Evolutionary conservation across 1,140 invertebrate species (phyloP).

Genomic region (Wiebesia pumilae): DNA sequence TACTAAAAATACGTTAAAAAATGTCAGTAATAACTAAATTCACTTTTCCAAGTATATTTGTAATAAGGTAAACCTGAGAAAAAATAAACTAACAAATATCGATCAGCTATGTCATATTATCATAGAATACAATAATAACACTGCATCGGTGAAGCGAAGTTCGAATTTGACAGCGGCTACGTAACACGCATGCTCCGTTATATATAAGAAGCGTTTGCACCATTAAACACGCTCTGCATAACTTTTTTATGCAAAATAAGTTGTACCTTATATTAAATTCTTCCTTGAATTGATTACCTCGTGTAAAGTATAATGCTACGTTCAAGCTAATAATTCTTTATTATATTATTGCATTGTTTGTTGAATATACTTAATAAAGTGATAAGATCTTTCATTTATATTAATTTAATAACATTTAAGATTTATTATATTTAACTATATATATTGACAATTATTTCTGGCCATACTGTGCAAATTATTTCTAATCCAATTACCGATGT

Average conservation of each 20-base stretch:
- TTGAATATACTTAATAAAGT: no score
- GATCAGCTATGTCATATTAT: background rate
- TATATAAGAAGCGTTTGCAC: background rate
- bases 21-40: background rate
- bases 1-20: background rate
- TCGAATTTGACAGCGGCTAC: background rate
- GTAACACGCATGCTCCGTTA: background rate
- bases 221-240: background rate
- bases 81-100: background rate
- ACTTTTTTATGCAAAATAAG: background rate
- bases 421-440: no score
- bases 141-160: background rate
- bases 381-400: no score
- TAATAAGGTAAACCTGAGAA: background rate
- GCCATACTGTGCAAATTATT: no score
- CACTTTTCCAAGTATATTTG: background rate
- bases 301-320: background rate
- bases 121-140: slow-evolving; percentile 6
- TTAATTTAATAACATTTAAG: no score
- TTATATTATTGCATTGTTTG: no score
- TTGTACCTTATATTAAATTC: background rate
- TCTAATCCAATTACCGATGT: no score
- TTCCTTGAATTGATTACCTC: background rate
- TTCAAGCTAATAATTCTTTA: background rate
- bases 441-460: no score